Evolutionary conservation across 1,140 invertebrate genomes (phyloP).

Genomic region (Ridgeia piscesae): DNA sequence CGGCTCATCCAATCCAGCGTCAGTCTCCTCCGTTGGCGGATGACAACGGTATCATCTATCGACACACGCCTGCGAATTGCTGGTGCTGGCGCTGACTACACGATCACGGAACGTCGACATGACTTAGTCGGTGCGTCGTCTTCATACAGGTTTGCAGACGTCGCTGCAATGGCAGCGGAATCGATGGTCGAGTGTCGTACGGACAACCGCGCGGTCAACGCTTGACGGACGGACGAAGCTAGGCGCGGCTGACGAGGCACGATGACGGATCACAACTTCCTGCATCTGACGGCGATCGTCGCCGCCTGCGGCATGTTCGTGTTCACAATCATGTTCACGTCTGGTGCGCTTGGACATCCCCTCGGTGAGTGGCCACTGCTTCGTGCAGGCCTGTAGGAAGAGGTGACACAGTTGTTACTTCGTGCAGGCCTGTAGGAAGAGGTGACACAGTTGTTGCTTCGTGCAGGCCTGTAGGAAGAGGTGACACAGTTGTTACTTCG

Average conservation of each 20-base stretch:
- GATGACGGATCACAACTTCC: constrained; percentile 23
- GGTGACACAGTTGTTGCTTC: too few relatives aligned
- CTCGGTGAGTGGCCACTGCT: constrained; percentile 14
- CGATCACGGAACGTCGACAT: background rate
- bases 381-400: too few relatives aligned
- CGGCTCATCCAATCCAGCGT: background rate
- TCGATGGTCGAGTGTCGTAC: background rate
- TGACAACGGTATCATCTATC: background rate
- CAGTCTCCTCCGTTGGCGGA: background rate
- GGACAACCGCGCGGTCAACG: background rate
- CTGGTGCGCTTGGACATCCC: constrained; percentile 25
- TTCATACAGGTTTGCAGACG: background rate
- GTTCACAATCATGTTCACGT: constrained; percentile 28
- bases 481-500: too few relatives aligned
- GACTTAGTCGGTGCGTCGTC: background rate
- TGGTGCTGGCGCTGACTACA: too few relatives aligned
- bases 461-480: too few relatives aligned
- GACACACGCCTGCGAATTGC: background rate
- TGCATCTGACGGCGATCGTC: constrained; percentile 22
- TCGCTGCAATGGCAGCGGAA: background rate
- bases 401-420: too few relatives aligned
- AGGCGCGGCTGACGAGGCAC: background rate
- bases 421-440: too few relatives aligned
- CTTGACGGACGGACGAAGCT: background rate
- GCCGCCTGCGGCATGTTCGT: constrained; percentile 21